These are phyloP conservation scores for Urocynchramus pylzowi DNA, from an alignment of 2,113 vertebrate genomes.

Conservation along the genomic window DNA sequence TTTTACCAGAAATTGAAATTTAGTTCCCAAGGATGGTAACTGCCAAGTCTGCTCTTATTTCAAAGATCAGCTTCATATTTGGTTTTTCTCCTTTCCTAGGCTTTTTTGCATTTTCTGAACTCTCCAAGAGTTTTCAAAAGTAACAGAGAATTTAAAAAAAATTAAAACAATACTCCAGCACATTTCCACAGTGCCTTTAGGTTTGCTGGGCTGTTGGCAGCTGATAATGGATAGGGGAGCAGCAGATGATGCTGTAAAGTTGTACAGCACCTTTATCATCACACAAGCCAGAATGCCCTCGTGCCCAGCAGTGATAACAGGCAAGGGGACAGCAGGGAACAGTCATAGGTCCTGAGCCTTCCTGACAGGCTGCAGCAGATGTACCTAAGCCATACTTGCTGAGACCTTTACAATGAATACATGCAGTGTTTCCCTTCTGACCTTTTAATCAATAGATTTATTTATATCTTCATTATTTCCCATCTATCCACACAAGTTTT, in stretches of 20 bases:
- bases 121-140: neutral
- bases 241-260: neutral
- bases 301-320: neutral
- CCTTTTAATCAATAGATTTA: neutral
- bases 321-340: neutral
- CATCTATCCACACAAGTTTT: neutral
- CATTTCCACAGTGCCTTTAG: neutral
- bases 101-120: neutral
- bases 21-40: neutral
- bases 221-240: neutral
- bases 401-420: neutral
- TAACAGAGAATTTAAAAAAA: neutral
- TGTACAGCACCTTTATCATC: neutral
- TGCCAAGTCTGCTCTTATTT: neutral
- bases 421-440: neutral
- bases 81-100: neutral
- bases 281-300: neutral
- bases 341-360: neutral
- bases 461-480: neutral
- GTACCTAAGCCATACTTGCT: neutral
- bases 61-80: neutral
- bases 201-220: neutral
- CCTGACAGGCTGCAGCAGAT: neutral
- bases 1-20: neutral
- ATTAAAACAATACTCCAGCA: neutral